Evolutionary conservation across 2,797 vertebrate species (phyloP), one percentile per base, ranked within the genome.

Genomic region (Fistularia commersonii): DNA sequence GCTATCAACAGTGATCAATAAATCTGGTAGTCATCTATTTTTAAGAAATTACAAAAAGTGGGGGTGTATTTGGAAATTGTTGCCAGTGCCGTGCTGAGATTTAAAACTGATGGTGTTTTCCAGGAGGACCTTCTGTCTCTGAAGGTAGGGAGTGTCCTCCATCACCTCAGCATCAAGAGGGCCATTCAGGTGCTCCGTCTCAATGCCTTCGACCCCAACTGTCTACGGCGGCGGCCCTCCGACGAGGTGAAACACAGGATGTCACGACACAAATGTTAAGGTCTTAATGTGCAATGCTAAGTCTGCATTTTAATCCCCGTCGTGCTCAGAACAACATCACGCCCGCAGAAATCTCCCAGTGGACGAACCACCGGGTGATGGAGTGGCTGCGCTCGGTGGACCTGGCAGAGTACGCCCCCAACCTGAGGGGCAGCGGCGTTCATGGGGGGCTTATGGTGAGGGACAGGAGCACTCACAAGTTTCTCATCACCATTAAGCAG

Each of bases 291-390:
- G 23, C 23, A 23, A 23, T 23, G 23, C 23, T 23, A 23, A 23
- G 2, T 23, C 4, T 23, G 23, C 23, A 23, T 23, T 2, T 23
- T 2, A 23, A 23, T 5, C 9, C 37, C 1, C 0, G 41, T 1
- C 46, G 8, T 60, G 45, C 40, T 3, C 74, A 98, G 96, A 95
- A 86, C 32, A 93, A 92, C 1, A 70, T 93, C 54, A 90, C 88
- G 0, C 92, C 95, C 0, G 91, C 88, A 0, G 95, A 98, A 62
- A 92, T 98, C 15, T 89, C 91, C 13, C 93, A 94, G 76, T 98
- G 95, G 96, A 97, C 95, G 35, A 98, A 97, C 62, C 95, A 98
- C 69, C 87, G 95, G 0, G 95, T 98, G 74, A 98, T 98, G 96
- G 96, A 98, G 69, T 98, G 95, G 96, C 80, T 98, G 8, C 92